These are phyloP conservation scores for Trinectes maculatus DNA, from an alignment of 2,113 vertebrate genomes.

Conservation along the genomic window DNA sequence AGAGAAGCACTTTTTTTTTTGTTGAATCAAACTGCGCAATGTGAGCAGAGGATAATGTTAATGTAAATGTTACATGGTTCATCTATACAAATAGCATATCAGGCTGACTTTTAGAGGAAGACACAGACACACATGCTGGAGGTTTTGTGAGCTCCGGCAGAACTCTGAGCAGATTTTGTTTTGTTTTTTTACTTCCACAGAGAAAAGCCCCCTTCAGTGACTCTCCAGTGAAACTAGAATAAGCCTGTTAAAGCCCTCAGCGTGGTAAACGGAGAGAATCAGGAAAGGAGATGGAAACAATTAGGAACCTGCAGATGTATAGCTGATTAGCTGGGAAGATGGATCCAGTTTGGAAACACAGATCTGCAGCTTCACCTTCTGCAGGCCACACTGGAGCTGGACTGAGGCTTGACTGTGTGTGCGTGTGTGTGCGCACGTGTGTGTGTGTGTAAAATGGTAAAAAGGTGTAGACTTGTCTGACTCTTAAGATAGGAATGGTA, in stretches of 20 bases:
- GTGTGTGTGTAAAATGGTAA: not conserved
- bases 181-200: slow-evolving; percentile 10
- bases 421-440: too few species aligned
- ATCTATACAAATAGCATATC: not conserved
- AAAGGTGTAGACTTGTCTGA: not conserved
- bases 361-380: slow-evolving; percentile 39
- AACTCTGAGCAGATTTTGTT: slow-evolving; percentile 15
- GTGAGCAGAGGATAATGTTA: not conserved
- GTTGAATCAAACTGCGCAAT: not conserved
- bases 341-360: slow-evolving; percentile 50
- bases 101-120: not conserved
- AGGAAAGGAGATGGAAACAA: slow-evolving; percentile 86
- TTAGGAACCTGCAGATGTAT: slow-evolving; percentile 73
- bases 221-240: slow-evolving; percentile 23
- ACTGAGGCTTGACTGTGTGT: too few species aligned
- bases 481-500: not conserved
- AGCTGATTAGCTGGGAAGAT: slow-evolving; percentile 52
- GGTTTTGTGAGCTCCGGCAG: slow-evolving; percentile 20
- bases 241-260: slow-evolving; percentile 25
- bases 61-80: not conserved
- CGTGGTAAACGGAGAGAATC: slow-evolving; percentile 1
- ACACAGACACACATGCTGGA: slow-evolving; percentile 5
- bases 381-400: slow-evolving; percentile 52
- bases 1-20: too few species aligned
- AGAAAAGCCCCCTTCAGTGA: slow-evolving; percentile 13